phyloP scores from a whole-genome alignment of 2,797 vertebrate species.

The Intellagama lesueurii region DNA sequence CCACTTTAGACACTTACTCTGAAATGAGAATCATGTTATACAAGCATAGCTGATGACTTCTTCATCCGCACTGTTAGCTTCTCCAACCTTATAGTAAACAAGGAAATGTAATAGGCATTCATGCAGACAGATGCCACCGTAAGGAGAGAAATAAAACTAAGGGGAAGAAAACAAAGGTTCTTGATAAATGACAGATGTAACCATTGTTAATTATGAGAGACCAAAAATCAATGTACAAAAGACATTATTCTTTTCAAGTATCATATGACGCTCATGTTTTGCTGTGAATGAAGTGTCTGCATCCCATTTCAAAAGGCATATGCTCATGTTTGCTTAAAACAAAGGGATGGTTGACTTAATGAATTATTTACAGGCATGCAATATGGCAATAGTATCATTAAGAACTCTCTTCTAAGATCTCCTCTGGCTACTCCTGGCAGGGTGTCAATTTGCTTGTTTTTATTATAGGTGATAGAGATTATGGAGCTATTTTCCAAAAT shows the following conservation, averaged over 20 bases:
- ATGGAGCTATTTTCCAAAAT: slow-evolving; percentile 71
- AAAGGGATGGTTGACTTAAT: slow-evolving; percentile 84
- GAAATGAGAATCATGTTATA: too few relatives aligned
- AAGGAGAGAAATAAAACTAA: slow-evolving; percentile 39
- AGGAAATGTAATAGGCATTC: slow-evolving; percentile 55
- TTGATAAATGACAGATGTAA: slow-evolving; percentile 68
- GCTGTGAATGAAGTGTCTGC: slow-evolving; percentile 71
- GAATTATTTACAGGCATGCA: slow-evolving; percentile 82
- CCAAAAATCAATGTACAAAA: slow-evolving; percentile 75
- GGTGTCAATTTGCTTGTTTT: slow-evolving; percentile 83
- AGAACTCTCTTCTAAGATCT: slow-evolving; percentile 78
- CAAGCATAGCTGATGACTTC: not conserved
- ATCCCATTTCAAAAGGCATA: slow-evolving; percentile 80
- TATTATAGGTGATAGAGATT: slow-evolving; percentile 77
- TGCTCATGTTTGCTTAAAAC: slow-evolving; percentile 83
- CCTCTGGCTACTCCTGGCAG: slow-evolving; percentile 82
- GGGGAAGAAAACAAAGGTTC: not conserved
- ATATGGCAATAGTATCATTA: slow-evolving; percentile 80
- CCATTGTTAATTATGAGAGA: slow-evolving; percentile 63
- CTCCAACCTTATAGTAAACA: slow-evolving; percentile 26
- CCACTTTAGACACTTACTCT: too few relatives aligned
- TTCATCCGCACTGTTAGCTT: slow-evolving; percentile 50
- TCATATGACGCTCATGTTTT: slow-evolving; percentile 76
- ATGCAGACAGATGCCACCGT: slow-evolving; percentile 48
- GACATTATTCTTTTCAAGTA: slow-evolving; percentile 74